Percentiles rank a stretch among this genome's conserved stretches.
These are phyloP conservation scores for Spheniscus humboldti DNA, from an alignment of 2,797 vertebrate species.

Conservation along the genomic window DNA sequence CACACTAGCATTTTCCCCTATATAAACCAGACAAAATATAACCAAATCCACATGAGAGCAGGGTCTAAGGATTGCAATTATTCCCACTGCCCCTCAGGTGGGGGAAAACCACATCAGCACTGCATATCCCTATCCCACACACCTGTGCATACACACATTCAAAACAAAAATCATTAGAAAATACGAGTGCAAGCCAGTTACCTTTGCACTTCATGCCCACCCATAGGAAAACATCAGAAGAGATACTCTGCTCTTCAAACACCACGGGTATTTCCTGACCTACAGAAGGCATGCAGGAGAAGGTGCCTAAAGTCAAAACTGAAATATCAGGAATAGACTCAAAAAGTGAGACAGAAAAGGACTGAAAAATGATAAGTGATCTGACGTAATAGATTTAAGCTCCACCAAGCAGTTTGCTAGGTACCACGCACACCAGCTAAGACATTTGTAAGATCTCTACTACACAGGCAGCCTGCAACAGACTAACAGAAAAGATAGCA, in stretches of 20 bases:
- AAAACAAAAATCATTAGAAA: not conserved
- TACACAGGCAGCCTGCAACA: not conserved
- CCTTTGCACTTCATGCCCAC: not conserved
- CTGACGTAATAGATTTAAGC: fast-evolving
- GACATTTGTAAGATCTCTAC: not conserved
- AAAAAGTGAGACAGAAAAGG: not conserved
- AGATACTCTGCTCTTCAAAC: not conserved
- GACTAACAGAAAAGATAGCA: not conserved
- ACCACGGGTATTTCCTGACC: not conserved
- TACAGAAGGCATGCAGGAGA: not conserved
- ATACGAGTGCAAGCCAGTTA: fast-evolving
- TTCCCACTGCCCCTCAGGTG: not conserved
- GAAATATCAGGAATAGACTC: not conserved
- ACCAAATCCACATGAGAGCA: not conserved
- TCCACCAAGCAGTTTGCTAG: not conserved
- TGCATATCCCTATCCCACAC: not conserved
- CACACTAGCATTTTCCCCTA: not conserved
- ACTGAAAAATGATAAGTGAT: not conserved
- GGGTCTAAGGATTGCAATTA: not conserved
- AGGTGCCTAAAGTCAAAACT: not conserved
- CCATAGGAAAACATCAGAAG: not conserved
- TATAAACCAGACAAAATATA: not conserved
- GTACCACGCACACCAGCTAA: not conserved
- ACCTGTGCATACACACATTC: not conserved
- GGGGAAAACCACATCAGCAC: not conserved